Conservation (phyloP, 2,888 invertebrate genomes). For the Callyntrura guangdongensis region DNA sequence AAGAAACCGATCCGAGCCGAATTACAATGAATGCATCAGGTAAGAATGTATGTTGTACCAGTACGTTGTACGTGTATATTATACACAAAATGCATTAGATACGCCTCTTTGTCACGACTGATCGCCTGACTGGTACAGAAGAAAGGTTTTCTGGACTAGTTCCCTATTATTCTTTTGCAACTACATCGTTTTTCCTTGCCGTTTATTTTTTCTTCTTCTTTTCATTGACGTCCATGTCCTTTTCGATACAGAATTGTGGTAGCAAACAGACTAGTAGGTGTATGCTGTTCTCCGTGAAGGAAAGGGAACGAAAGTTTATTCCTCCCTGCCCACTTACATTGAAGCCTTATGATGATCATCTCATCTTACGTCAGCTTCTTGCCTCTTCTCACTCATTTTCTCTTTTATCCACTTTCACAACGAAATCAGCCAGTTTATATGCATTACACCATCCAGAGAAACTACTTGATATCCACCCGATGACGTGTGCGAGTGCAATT, state of each 20-base stretch:
- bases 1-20: conserved; percentile 37
- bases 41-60: background rate
- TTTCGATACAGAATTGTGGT: background rate
- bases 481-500: background rate
- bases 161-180: background rate
- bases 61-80: too few relatives aligned
- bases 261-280: conserved; percentile 5
- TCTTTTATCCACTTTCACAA: conserved; percentile 19
- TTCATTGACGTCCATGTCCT: conserved; percentile 34
- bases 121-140: background rate
- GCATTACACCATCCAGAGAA: conserved; percentile 20
- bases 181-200: background rate
- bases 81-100: background rate
- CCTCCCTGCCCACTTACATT: background rate
- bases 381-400: conserved; percentile 33
- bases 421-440: conserved; percentile 55
- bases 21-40: conserved; percentile 45
- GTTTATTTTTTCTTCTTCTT: background rate
- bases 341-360: background rate
- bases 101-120: background rate
- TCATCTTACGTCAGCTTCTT: background rate
- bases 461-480: conserved; percentile 10
- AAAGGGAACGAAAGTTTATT: conserved; percentile 22
- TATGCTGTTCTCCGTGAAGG: background rate
- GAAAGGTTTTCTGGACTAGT: background rate